These are phyloP conservation scores for Trichechus manatus DNA, from an alignment of 2,113 vertebrate genomes.

Conservation along the genomic window DNA sequence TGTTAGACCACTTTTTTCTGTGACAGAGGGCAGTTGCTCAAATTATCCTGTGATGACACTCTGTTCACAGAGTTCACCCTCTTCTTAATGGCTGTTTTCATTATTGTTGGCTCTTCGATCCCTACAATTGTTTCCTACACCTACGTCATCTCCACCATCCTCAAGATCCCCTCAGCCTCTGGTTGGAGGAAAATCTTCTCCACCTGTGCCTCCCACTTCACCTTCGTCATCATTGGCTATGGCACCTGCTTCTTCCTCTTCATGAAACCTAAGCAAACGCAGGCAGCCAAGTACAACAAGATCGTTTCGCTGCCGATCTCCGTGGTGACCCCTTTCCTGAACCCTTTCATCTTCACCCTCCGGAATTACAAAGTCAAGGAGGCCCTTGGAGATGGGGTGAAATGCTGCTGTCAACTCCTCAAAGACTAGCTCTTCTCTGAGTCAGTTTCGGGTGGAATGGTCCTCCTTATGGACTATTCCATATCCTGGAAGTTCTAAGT, in stretches of 20 bases:
- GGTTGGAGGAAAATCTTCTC: slow-evolving; percentile 75
- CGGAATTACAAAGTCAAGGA: slow-evolving; percentile 74
- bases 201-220: slow-evolving; percentile 70
- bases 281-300: slow-evolving; percentile 54
- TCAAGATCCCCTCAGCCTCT: slow-evolving; percentile 51
- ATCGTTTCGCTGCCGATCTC: slow-evolving; percentile 53
- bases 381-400: background rate
- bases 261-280: slow-evolving; percentile 47
- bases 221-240: background rate
- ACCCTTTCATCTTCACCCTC: slow-evolving; percentile 77
- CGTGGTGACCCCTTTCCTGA: slow-evolving; percentile 74
- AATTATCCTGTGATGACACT: slow-evolving; percentile 60
- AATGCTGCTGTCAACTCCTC: background rate
- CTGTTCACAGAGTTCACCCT: slow-evolving; percentile 58
- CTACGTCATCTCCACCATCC: slow-evolving; percentile 70
- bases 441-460: accelerated
- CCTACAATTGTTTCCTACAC: slow-evolving; percentile 70
- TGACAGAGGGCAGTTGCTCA: slow-evolving; percentile 62
- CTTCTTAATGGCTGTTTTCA: slow-evolving; percentile 68
- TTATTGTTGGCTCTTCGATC: slow-evolving; percentile 62
- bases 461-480: background rate
- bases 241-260: slow-evolving; percentile 72
- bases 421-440: background rate
- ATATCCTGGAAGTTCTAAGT: background rate
- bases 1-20: slow-evolving; percentile 75